phyloP scores from a whole-genome alignment of 2,797 vertebrate genomes.

The Tolypeutes matacus region DNA sequence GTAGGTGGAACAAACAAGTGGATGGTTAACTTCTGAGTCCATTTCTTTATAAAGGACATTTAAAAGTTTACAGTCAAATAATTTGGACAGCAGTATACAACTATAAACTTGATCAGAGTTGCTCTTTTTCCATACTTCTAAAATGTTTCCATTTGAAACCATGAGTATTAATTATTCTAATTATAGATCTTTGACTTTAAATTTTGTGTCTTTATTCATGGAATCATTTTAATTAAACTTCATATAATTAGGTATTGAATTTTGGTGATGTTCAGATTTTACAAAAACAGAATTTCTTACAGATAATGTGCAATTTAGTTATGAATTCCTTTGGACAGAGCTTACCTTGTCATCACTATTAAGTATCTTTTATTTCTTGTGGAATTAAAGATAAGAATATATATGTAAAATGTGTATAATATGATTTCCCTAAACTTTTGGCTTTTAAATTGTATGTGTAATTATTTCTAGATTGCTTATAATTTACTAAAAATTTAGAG shows the following conservation, averaged over 20 bases:
- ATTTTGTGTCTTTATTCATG: constrained; percentile 47
- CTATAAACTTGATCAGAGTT: constrained; percentile 33
- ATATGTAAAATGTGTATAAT: constrained; percentile 40
- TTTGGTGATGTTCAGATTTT: constrained; percentile 40
- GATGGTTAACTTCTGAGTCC: background rate
- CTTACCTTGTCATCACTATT: constrained; percentile 24
- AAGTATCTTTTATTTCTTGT: constrained; percentile 45
- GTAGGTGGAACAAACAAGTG: background rate
- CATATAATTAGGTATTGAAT: constrained; percentile 35
- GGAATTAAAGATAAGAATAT: constrained; percentile 21
- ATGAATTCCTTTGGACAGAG: constrained; percentile 22
- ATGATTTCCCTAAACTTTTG: constrained; percentile 21
- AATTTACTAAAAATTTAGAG: constrained; percentile 52
- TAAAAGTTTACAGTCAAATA: constrained; percentile 50
- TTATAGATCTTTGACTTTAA: background rate
- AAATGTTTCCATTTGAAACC: background rate
- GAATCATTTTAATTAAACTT: constrained; percentile 41
- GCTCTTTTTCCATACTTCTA: constrained; percentile 43
- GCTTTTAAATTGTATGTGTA: constrained; percentile 39
- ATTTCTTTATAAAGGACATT: constrained; percentile 36
- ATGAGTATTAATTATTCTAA: constrained; percentile 33
- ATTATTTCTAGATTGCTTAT: constrained; percentile 30
- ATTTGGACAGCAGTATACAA: background rate
- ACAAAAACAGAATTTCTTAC: constrained; percentile 21
- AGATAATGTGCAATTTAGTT: constrained; percentile 48